Evolutionary conservation across 2,888 invertebrate species (phyloP), one percentile per base, ranked within the genome.

Genomic region (Sesia bembeciformis): DNA sequence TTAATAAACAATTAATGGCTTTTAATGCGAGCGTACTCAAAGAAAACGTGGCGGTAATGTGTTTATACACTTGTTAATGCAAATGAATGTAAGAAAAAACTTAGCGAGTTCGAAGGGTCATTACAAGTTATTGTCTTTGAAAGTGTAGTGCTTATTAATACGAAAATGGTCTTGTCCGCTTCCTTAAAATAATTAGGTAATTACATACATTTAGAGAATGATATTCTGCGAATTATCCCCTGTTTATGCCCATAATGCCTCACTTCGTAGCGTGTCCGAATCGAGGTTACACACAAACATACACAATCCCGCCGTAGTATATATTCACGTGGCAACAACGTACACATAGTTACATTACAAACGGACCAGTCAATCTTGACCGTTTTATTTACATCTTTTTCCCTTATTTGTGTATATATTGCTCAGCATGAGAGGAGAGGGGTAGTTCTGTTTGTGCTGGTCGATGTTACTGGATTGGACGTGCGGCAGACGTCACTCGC

Each of bases 401-500:
- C 63, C 74, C 71, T 76, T 74, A 71, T 57, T 59, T 56, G 61
- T 56, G 59, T 61, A 70, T 59, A 50, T 53, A 58, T 57, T 57
- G 58, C 56, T 61, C 62, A 57, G 55, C 57, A 55, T 55, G 59
- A 63, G 74, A 76, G 81, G 67, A 74, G 74, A 61, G 69, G 62
- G 65, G 69, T 60, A 57, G 83, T 54, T 78, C 79, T 59, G 40
- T 49, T 56, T 56, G 65, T 39, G 60, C 57, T 81, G 83, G 88
- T 57, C 63, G 61, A 57, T 63, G 65, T 50, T 50, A 50, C 39
- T 50, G 50, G 39, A 50, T 50, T 39, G 70, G 70, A 70, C 78
- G 82, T 75, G 80, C 79, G 84, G 87, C 87, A 87, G 88, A 88
- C 88, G 88, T 88, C 88, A 87, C 84, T 67, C 78, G 73, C 84